Base-by-base conservation (phyloP, 2,888 invertebrate genomes). In the Cecidostiba fungosa region DNA sequence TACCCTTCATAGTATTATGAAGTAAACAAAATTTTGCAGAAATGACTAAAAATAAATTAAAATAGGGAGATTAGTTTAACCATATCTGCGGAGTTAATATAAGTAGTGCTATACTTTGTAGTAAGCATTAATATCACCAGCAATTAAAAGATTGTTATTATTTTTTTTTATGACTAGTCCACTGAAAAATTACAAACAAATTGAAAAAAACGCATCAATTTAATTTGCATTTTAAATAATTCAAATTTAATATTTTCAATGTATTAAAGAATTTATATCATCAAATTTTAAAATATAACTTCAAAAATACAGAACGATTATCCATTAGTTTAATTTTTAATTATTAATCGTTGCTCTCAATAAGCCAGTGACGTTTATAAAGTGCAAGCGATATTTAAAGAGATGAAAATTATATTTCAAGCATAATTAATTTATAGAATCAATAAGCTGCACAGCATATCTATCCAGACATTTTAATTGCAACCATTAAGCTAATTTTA, bases 71-170 rank as follows among this genome's bases (percentile, higher is more conserved):
- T 83, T 77, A 54, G 70, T 43, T 83, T 70, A 77, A 72, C 83
- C 47, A n/a, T 77, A 77, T 32, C 77, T 77, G 77, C 83, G 83
- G 82, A 14, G 23, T 77, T 82, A 77, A 47, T 39, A 70, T 1
- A 12, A 43, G 43, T 43, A 43, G 32, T 32, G 32, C 32, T 32
- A 3, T 32, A 32, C n/a, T n/a, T 1, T 39, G 12, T 43, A 12
- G 1, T 43, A 43, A 43, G 43, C 43, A 43, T 43, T 43, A 43
- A 43, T 43, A 43, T 43, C 43, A 43, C 12, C 12, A 43, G 1
- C 10, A 8, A 12, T 43, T 12, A 12, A 10, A 43, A 43, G 12
- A 43, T 43, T 43, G 12, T 43, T 43, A 43, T 43, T 12, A 43
- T 43, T 39, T 0, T 39, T 39, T 39, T 39, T 8, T 6, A 8